These are phyloP conservation scores for Steinernema hermaphroditum DNA, from an alignment of 2,888 invertebrate species.

Conservation along the genomic window DNA sequence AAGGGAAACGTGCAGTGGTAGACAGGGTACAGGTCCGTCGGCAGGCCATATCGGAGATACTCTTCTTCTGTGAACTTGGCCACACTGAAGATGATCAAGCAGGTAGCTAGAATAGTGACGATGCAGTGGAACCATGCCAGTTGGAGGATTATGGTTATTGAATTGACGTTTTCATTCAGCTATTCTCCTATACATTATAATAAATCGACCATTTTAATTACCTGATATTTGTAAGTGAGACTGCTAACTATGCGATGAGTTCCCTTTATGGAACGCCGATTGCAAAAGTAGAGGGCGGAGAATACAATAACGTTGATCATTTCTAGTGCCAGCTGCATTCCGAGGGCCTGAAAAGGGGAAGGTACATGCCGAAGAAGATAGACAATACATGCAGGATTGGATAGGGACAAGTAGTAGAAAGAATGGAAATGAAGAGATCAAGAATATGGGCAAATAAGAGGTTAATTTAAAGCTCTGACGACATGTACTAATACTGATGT, in stretches of 20 bases:
- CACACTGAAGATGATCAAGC: not conserved
- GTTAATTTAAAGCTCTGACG: too few species aligned
- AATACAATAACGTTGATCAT: conserved; percentile 4
- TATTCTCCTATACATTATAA: too few species aligned
- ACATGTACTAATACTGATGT: too few species aligned
- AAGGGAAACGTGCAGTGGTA: conserved; percentile 9
- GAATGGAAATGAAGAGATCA: too few species aligned
- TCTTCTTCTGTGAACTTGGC: conserved; percentile 11
- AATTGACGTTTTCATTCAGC: conserved; percentile 14
- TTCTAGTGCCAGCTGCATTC: not conserved
- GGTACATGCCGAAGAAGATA: too few species aligned
- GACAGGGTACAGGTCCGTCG: conserved; percentile 1
- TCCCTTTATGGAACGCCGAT: not conserved
- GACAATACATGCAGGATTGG: too few species aligned
- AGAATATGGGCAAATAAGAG: too few species aligned
- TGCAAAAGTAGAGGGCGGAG: conserved; percentile 21
- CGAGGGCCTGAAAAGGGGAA: conserved; percentile 7
- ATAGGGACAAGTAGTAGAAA: too few species aligned
- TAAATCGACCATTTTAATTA: not conserved
- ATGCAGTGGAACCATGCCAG: conserved; percentile 26
- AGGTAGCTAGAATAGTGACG: conserved; percentile 5
- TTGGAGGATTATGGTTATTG: not conserved
- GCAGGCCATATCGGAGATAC: conserved; percentile 22
- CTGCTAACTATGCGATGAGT: not conserved
- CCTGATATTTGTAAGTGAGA: conserved; percentile 21